Base-by-base conservation (phyloP, 2,797 vertebrate genomes). In the Hypotaenidia philippensis region DNA sequence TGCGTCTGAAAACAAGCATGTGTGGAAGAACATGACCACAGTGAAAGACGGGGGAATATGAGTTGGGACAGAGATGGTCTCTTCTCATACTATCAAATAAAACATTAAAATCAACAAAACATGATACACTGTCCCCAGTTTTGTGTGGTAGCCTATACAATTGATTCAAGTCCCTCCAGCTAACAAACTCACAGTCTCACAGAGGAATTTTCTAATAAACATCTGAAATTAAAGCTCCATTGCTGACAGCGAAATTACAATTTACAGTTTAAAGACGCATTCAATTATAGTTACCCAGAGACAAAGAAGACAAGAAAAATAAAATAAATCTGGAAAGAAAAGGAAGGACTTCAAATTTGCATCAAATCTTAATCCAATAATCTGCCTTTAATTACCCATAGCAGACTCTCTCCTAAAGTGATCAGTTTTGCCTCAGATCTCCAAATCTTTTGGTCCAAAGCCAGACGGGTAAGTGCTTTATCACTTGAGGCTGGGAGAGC, bases 211-310 rank as follows among this genome's bases (percentile, higher is more conserved):
- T 95, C 93, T 96, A 96, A 95, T 93, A 96, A 95, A 93, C 96
- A 95, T 83, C 91, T 87, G 92, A 97, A 96, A 96, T 94, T 93
- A 97, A 95, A 97, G 80, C 72, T 92, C 86, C 76, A 59, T 60
- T 72, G 90, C 96, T 96, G 91, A 97, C 96, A 97, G 93, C 92
- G 95, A 97, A 98, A 97, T 96, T 93, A 96, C 90, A 95, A 97
- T 98, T 90, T 97, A 90, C 79, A 83, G 90, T 93, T 94, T 91
- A 88, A 94, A 96, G 86, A 95, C 20, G 18, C 93, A 70, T 97
- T 97, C 95, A 95, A 82, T 96, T 96, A 96, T 79, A 94, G 96
- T 96, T 96, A 93, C 77, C 66, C 87, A 61, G 93, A 93, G 81
- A 96, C 93, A 96, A 93, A 93, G 66, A 94, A 82, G 91, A 96